Evolutionary conservation across 2,797 vertebrate species (phyloP).

Genomic region (Galaxias olidus): DNA sequence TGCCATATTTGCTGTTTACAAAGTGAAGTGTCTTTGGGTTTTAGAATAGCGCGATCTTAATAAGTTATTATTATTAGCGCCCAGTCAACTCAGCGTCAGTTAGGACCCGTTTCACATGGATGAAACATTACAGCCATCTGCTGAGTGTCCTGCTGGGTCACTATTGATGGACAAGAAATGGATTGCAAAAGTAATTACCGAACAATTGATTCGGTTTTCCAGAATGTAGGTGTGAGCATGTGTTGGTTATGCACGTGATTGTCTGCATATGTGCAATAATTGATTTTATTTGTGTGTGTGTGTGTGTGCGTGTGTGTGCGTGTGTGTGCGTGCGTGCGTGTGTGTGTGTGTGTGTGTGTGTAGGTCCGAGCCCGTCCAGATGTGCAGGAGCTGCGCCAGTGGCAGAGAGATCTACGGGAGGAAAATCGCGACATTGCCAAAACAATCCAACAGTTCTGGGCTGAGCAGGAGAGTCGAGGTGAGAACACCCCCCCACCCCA

Average conservation of each 20-base stretch:
- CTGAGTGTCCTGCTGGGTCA: background rate
- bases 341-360: slow-evolving; percentile 28
- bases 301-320: slow-evolving; percentile 13
- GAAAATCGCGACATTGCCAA: slow-evolving; percentile 71
- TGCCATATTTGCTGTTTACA: no score
- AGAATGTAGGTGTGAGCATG: no score
- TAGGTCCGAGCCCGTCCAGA: slow-evolving; percentile 82
- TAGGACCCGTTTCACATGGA: no score
- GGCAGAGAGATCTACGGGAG: slow-evolving; percentile 85
- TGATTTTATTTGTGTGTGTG: slow-evolving; percentile 12
- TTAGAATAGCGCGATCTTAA: no score
- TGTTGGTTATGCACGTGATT: slow-evolving; percentile 2
- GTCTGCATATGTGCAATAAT: background rate
- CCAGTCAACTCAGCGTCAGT: no score
- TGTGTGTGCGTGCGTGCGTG: slow-evolving; percentile 21
- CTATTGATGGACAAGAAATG: slow-evolving; percentile 11
- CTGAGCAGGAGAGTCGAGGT: slow-evolving; percentile 83
- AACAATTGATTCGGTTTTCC: slow-evolving; percentile 28
- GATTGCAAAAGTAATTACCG: slow-evolving; percentile 16
- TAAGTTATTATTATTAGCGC: no score
- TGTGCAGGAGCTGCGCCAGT: slow-evolving; percentile 88
- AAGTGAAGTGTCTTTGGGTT: no score
- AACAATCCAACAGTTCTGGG: slow-evolving; percentile 82
- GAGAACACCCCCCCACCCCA: no score
- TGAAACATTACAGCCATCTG: background rate